Evolutionary conservation across 2,113 vertebrate genomes (phyloP), one percentile per base, ranked within the genome.

Genomic region (Microtus montanus): DNA sequence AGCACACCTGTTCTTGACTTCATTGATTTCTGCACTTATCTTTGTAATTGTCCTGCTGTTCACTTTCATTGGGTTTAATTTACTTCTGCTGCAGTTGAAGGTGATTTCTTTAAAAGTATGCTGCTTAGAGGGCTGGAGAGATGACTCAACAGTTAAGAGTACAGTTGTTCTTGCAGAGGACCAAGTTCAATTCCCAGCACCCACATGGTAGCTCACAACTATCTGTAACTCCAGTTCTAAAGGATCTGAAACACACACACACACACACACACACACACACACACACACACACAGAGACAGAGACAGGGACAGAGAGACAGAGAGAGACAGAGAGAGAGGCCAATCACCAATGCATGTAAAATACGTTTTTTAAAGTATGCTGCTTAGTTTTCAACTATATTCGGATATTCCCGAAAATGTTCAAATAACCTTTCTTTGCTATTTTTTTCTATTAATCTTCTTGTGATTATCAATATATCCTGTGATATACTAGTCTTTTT

Each of bases 41-140:
- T 87, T 92, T 80, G 66, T 33, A 89, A 83, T 87, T 80, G 17
- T 63, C 90, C 52, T 73, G 92, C 28, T 44, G 90, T 68, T 85
- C 61, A 61, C 30, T 77, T 79, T 73, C 52, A 38, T 33, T 73
- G 54, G 54, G 26, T 61, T 85, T 96, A 85, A 85, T 79, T 95
- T 85, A 70, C 64, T 85, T 17, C 70, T 87, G 49, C n/a, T 73
- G 75, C 74, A 68, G 33, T 5, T 49, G 17, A 80, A 82, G 24
- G 41, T 52, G 35, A 20, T 2, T 70, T 77, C 83, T 84, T 80
- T 92, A 35, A 71, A 92, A 91, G 30, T 52, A 35, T 77, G 26
- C 15, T 73, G 30, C 26, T 17, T 49, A n/a, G 35, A 7, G 35
- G 35, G 17, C 17, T 5, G 44, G 44, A 44, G 44, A 44, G 44